A percentile compares a stretch with the other conserved stretches of the same genome.
Conservation (phyloP, 2,113 vertebrate genomes). For the Prinia subflava region DNA sequence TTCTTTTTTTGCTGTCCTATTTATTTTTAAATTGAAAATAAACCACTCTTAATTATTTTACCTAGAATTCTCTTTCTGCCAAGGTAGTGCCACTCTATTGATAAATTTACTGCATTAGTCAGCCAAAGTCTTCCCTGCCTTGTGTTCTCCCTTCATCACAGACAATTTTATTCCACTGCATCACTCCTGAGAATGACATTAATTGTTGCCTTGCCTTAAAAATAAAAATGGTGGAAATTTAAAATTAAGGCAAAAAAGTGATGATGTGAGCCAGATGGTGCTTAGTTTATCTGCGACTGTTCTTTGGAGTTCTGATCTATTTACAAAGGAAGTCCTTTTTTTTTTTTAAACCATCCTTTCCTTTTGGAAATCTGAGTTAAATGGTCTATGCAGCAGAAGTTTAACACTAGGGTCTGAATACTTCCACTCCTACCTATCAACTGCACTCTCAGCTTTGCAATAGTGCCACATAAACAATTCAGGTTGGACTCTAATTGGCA, state of each 20-base stretch:
- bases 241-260: not conserved
- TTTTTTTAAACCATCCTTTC: not conserved
- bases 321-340: not conserved
- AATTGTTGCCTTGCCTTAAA: slow-evolving; percentile 1
- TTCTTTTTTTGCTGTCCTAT: not conserved
- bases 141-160: not conserved
- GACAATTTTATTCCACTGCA: not conserved
- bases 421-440: not conserved
- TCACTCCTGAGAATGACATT: not conserved
- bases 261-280: not conserved
- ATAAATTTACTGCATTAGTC: not conserved
- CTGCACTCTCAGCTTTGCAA: not conserved
- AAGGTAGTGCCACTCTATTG: not conserved
- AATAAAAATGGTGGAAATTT: not conserved
- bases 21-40: not conserved
- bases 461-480: not conserved
- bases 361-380: not conserved
- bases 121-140: not conserved
- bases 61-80: not conserved
- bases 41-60: not conserved
- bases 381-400: not conserved
- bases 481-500: slow-evolving; percentile 44
- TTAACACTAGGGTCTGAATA: not conserved
- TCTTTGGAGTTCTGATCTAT: not conserved
- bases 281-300: not conserved